These are phyloP conservation scores for Montipora efflorescens DNA, from an alignment of 64 coral and sea anemone genomes.

Conservation along the genomic window DNA sequence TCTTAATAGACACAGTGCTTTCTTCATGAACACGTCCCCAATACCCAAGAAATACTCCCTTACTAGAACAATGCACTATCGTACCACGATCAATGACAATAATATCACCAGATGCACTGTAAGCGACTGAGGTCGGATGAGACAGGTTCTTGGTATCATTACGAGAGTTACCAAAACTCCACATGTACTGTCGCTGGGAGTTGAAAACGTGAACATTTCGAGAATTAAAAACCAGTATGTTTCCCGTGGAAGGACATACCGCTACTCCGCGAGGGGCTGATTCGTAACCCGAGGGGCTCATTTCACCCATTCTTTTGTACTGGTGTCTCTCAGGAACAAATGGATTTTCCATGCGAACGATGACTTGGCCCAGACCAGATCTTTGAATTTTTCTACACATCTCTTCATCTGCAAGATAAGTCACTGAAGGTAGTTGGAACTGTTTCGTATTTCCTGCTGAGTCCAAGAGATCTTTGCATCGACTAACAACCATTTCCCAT, in stretches of 20 bases:
- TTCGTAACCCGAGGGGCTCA: not conserved
- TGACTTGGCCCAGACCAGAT: not conserved
- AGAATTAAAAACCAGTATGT: not conserved
- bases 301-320: not conserved
- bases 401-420: not conserved
- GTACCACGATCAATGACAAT: not conserved
- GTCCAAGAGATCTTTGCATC: constrained; percentile 12
- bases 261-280: not conserved
- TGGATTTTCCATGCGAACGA: constrained; percentile 10
- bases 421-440: not conserved
- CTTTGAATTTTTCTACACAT: not conserved
- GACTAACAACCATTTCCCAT: not conserved
- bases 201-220: not conserved
- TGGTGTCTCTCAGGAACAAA: not conserved
- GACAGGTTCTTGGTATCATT: not conserved
- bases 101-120: not conserved
- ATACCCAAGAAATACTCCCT: constrained; percentile 8
- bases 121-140: not conserved
- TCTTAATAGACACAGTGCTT: not conserved
- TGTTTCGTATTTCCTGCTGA: not conserved
- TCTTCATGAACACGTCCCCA: not conserved
- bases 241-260: not conserved
- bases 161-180: not conserved
- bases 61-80: not conserved
- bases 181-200: not conserved